A percentile compares a stretch with the other conserved stretches of the same genome.
Evolutionary conservation across 2,888 invertebrate species (phyloP).

Genomic region (Drosophila demipolita): DNA sequence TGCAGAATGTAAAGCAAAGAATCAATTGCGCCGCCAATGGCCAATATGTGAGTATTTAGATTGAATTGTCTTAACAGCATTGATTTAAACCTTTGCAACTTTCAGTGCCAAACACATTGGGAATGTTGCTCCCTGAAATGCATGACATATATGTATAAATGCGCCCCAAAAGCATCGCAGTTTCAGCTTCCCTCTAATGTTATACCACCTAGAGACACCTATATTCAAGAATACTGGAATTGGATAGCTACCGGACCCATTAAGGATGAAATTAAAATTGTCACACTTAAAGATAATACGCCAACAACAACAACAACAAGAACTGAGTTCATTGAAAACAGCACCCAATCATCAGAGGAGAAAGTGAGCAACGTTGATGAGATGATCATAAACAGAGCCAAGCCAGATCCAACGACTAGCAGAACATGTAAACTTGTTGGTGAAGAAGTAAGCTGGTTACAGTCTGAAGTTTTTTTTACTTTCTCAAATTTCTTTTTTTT

Average conservation of each 20-base stretch:
- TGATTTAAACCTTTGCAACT: not conserved
- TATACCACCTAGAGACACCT: not conserved
- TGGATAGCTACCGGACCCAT: not conserved
- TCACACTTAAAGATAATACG: slow-evolving; percentile 8
- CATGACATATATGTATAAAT: slow-evolving; percentile 74
- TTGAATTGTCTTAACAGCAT: not conserved
- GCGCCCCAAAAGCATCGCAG: slow-evolving; percentile 54
- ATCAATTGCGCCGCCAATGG: slow-evolving; percentile 61
- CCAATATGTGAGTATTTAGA: slow-evolving; percentile 72
- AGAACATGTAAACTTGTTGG: slow-evolving; percentile 42
- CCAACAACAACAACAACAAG: slow-evolving; percentile 4
- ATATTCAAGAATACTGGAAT: not conserved
- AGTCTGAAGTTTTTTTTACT: not conserved
- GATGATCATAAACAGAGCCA: not conserved
- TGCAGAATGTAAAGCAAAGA: slow-evolving; percentile 21
- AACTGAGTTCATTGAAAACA: not conserved
- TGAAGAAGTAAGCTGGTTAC: slow-evolving; percentile 33
- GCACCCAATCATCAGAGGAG: slow-evolving; percentile 27
- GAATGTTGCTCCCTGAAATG: slow-evolving; percentile 84
- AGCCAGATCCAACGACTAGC: not conserved
- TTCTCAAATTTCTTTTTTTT: slow-evolving; percentile 24
- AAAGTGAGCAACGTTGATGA: slow-evolving; percentile 18
- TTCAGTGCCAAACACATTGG: slow-evolving; percentile 81
- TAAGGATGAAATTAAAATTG: slow-evolving; percentile 7
- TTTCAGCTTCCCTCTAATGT: not conserved